Conservation (phyloP, 2,888 invertebrate genomes). For the Epistrophella euchroma region DNA sequence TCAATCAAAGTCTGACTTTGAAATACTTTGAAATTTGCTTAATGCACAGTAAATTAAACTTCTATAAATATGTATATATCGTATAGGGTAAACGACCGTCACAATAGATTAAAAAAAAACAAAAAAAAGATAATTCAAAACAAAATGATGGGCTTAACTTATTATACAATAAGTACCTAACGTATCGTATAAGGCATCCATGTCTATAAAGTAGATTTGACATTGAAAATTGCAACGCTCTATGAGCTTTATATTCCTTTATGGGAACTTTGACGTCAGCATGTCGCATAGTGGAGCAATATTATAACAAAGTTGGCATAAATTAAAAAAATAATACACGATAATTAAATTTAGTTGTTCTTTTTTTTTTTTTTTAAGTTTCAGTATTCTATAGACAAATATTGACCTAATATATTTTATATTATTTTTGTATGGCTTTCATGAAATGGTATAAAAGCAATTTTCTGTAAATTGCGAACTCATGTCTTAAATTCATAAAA, state of each 20-base stretch:
- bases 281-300: constrained; percentile 5
- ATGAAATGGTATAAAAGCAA: too few species aligned
- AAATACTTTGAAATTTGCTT: not conserved
- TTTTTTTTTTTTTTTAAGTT: too few species aligned
- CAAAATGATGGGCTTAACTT: constrained; percentile 33
- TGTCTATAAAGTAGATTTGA: constrained; percentile 35
- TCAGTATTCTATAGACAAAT: too few species aligned
- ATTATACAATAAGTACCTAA: constrained; percentile 34
- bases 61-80: constrained; percentile 3
- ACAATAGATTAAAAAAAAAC: too few species aligned
- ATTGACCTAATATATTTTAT: too few species aligned
- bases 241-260: constrained; percentile 36
- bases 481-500: too few species aligned
- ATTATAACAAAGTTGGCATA: not conserved
- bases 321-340: not conserved
- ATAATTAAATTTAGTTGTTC: too few species aligned
- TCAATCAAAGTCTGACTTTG: constrained; percentile 9
- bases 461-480: too few species aligned
- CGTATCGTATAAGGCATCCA: constrained; percentile 27
- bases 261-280: constrained; percentile 34
- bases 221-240: constrained; percentile 67
- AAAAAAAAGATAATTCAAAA: constrained; percentile 28
- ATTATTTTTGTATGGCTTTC: too few species aligned
- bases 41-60: constrained; percentile 27
- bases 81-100: constrained; percentile 62